Evolutionary conservation across 2,797 vertebrate species (phyloP).

Genomic region (Luscinia megarhynchos): DNA sequence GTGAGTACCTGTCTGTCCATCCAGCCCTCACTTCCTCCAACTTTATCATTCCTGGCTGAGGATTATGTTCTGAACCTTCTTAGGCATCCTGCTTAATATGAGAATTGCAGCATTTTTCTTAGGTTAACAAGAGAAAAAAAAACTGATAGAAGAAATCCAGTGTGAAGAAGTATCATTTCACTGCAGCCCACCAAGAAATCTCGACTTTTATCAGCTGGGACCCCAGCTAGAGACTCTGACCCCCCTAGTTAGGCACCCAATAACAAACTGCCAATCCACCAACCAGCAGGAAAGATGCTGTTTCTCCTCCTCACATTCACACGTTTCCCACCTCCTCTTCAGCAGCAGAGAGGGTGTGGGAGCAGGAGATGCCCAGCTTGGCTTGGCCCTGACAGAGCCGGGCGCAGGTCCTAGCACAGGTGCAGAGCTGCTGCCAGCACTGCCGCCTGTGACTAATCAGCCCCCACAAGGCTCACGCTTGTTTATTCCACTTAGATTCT

Average conservation of each 20-base stretch:
- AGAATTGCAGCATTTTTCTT: not conserved
- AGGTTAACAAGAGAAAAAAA: not conserved
- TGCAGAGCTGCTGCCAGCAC: not conserved
- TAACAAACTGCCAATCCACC: not conserved
- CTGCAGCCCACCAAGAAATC: not conserved
- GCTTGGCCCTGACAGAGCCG: not conserved
- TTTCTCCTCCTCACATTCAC: not conserved
- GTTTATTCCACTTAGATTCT: constrained; percentile 33
- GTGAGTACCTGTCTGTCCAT: not conserved
- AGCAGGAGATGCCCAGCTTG: not conserved
- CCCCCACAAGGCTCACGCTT: not conserved
- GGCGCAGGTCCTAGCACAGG: not conserved
- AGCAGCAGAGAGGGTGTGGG: not conserved
- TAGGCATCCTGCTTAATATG: not conserved
- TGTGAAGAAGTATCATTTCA: not conserved
- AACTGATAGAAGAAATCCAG: not conserved
- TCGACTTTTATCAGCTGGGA: not conserved
- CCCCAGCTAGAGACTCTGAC: not conserved
- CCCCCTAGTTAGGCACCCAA: fast-evolving
- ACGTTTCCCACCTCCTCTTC: not conserved
- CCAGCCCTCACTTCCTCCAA: not conserved
- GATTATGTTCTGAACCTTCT: not conserved
- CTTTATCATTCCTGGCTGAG: not conserved
- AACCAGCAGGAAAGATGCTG: not conserved
- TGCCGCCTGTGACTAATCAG: not conserved